Percentiles rank a stretch among this genome's conserved stretches.
Conservation (phyloP, 2,113 vertebrate genomes). For the Triplophysa rosa region DNA sequence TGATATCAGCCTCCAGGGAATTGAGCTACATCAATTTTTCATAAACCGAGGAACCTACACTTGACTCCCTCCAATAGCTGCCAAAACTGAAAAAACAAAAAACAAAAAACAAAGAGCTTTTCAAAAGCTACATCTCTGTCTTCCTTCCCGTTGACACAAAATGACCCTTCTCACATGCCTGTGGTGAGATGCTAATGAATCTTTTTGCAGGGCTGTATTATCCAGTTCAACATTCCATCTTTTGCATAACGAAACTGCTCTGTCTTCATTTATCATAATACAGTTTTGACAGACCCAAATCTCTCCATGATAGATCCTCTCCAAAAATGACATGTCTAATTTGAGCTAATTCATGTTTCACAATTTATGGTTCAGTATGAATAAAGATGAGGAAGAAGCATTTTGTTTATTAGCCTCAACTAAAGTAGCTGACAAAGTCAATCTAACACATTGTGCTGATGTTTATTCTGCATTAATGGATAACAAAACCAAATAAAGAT, state of each 20-base stretch:
- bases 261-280: conserved; percentile 8
- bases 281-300: background rate
- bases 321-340: background rate
- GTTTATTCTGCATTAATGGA: background rate
- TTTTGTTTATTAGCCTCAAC: background rate
- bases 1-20: conserved; percentile 47
- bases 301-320: background rate
- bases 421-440: background rate
- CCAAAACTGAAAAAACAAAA: background rate
- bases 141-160: conserved; percentile 15
- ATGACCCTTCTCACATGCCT: background rate
- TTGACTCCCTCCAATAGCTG: conserved; percentile 19
- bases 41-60: conserved; percentile 47
- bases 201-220: background rate
- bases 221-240: background rate
- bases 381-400: background rate
- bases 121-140: conserved; percentile 1
- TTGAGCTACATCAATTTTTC: conserved; percentile 42
- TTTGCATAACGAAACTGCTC: background rate
- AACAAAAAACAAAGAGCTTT: conserved; percentile 17
- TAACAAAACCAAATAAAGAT: background rate
- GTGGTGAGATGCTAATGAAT: background rate
- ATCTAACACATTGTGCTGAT: background rate
- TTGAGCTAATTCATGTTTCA: background rate
- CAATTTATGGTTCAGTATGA: background rate